Evolutionary conservation across 2,797 vertebrate genomes (phyloP).

Genomic region (Selene dorsalis): DNA sequence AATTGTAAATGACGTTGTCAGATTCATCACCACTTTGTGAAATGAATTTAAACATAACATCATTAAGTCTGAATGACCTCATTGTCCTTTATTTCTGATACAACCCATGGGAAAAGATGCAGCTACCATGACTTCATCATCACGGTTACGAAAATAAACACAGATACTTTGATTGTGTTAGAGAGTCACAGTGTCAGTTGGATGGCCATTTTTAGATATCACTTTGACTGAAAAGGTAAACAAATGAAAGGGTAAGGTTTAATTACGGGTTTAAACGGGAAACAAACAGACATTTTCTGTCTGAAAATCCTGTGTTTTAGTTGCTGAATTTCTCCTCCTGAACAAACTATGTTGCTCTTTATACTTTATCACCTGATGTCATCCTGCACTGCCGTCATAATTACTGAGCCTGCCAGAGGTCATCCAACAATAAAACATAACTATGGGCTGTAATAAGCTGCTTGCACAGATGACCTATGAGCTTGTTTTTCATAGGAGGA

Average conservation of each 20-base stretch:
- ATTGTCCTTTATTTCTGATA: neutral
- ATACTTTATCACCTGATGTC: neutral
- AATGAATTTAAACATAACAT: neutral
- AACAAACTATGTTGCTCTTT: neutral
- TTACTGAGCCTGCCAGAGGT: neutral
- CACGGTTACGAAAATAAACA: neutral
- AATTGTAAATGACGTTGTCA: neutral
- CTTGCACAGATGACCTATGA: neutral
- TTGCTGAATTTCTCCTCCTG: neutral
- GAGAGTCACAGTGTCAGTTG: too few relatives aligned
- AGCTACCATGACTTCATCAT: neutral
- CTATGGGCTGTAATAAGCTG: neutral
- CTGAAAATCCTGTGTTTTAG: neutral
- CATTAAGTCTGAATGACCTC: neutral
- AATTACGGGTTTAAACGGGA: neutral
- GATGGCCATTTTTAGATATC: too few relatives aligned
- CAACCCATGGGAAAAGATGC: neutral
- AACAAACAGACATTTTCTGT: neutral
- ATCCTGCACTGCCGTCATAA: neutral
- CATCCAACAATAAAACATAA: neutral
- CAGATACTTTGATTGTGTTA: too few relatives aligned
- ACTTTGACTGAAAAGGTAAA: too few relatives aligned
- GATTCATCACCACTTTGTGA: slow-evolving; percentile 10
- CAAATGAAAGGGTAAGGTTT: too few relatives aligned
- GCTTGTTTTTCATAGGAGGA: neutral